Evolutionary conservation across 2,113 vertebrate species (phyloP).

Genomic region (Limanda limanda): DNA sequence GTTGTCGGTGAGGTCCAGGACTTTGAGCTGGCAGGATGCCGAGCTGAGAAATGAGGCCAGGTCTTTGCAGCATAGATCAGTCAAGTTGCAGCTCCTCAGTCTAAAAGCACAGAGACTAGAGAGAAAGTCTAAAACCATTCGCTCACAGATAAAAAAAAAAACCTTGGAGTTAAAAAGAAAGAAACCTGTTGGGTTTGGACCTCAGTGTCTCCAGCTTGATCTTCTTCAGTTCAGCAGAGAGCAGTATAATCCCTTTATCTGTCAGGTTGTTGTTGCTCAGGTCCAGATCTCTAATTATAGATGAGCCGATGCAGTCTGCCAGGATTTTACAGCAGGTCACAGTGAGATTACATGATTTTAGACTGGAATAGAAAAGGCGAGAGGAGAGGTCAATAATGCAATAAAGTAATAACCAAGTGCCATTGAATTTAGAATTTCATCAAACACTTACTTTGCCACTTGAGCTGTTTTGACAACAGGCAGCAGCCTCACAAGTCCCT

Average conservation of each 20-base stretch:
- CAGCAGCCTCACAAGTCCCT: slow-evolving; percentile 65
- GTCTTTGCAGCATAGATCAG: slow-evolving; percentile 20
- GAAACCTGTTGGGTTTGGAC: slow-evolving; percentile 25
- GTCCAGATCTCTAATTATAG: slow-evolving; percentile 57
- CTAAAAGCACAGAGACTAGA: slow-evolving; percentile 36
- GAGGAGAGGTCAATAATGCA: not conserved
- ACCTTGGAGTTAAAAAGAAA: not conserved
- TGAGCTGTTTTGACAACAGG: slow-evolving; percentile 65
- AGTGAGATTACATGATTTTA: slow-evolving; percentile 63
- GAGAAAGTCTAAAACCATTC: not conserved
- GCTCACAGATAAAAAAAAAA: not conserved
- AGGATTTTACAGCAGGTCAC: slow-evolving; percentile 54
- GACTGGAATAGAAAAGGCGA: slow-evolving; percentile 37
- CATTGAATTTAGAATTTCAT: not conserved
- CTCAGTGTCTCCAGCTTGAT: slow-evolving; percentile 58
- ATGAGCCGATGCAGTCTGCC: slow-evolving; percentile 32
- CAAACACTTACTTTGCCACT: slow-evolving; percentile 58
- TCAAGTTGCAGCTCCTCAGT: slow-evolving; percentile 63
- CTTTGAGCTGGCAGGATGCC: slow-evolving; percentile 49
- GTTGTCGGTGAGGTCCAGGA: slow-evolving; percentile 69
- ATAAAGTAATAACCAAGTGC: not conserved
- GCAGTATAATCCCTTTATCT: slow-evolving; percentile 51
- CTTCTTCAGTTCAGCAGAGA: slow-evolving; percentile 42
- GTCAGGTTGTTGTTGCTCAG: slow-evolving; percentile 69
- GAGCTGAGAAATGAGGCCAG: slow-evolving; percentile 54